Evolutionary conservation across 2,888 invertebrate genomes (phyloP), one percentile per base, ranked within the genome.

Genomic region (Ophonus ardosiacus): DNA sequence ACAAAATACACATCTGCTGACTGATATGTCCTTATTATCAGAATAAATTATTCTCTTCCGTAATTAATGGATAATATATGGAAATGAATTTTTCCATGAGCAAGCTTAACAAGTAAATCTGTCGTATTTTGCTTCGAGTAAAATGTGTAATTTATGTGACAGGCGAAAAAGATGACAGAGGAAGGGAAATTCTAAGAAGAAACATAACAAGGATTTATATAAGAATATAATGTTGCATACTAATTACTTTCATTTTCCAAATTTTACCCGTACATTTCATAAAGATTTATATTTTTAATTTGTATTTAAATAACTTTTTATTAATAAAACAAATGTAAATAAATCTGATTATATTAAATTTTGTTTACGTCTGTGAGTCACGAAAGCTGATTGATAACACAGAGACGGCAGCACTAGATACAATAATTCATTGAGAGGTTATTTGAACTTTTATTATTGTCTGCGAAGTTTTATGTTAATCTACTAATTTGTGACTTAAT

Each of bases 1-100:
- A 21, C n/a, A 71, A 31, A 71, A 71, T 71, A 71, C n/a, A 71
- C 51, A 74, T 74, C 43, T 74, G 43, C 74, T 74, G 74, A 74
- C 74, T 74, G 51, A 74, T 74, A 51, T 17, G 1, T 51, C 17
- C 24, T 51, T 18, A 74, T 74, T 74, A 21, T 74, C 51, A 10
- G 74, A 21, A 74, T 74, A 74, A 74, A 74, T 74, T 17, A 51
- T 74, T 21, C 43, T 13, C 43, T 43, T 74, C 24, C 43, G 17
- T 74, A 51, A 74, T 74, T 21, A 51, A 7, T 17, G 17, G 51
- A 74, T 51, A 51, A 74, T 43, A 51, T 74, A 51, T 40, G 71
- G 31, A 40, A 18, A 17, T 40, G 40, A 31, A 31, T 71, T 71
- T 71, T 71, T 17, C 17, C 7, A 51, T 43, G 18, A 18, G 74